phyloP scores from a whole-genome alignment of 92 coral and sea anemone species.

The Pocillopora meandrina region DNA sequence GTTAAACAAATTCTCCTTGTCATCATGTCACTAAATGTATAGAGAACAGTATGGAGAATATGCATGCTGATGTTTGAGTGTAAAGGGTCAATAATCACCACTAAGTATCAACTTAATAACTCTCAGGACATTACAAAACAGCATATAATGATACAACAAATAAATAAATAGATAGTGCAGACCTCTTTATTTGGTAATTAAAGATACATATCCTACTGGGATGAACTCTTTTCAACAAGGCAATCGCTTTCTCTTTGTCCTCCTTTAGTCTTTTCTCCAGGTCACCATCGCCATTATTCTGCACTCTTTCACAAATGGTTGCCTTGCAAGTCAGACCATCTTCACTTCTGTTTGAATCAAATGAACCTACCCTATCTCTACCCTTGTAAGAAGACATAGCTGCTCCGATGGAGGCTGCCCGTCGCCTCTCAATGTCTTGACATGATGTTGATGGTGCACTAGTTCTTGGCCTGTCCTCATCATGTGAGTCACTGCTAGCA shows the following conservation, averaged over 20 bases:
- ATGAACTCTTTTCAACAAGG: slow-evolving; percentile 69
- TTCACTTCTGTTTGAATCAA: slow-evolving; percentile 70
- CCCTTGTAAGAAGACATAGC: background rate
- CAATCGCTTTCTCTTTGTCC: slow-evolving; percentile 78
- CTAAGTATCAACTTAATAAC: too few species aligned
- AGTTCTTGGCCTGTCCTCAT: slow-evolving; percentile 8
- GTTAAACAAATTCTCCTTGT: too few species aligned
- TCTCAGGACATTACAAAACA: too few species aligned
- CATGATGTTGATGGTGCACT: slow-evolving; percentile 7
- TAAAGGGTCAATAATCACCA: too few species aligned
- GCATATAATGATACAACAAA: too few species aligned
- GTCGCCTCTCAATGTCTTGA: slow-evolving; percentile 10
- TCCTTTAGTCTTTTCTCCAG: slow-evolving; percentile 63
- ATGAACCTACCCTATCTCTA: slow-evolving; percentile 60
- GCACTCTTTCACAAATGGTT: slow-evolving; percentile 16
- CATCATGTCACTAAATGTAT: too few species aligned
- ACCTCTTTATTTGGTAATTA: background rate
- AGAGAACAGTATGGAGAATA: too few species aligned
- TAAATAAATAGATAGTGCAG: too few species aligned
- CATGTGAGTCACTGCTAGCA: slow-evolving; percentile 42
- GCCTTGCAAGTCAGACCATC: slow-evolving; percentile 43
- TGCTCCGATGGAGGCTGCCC: slow-evolving; percentile 31
- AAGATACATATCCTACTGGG: slow-evolving; percentile 68
- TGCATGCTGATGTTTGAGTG: too few species aligned
- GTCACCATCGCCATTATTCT: slow-evolving; percentile 33